phyloP scores from a whole-genome alignment of 2,797 vertebrate genomes.

The Australoheros facetus region DNA sequence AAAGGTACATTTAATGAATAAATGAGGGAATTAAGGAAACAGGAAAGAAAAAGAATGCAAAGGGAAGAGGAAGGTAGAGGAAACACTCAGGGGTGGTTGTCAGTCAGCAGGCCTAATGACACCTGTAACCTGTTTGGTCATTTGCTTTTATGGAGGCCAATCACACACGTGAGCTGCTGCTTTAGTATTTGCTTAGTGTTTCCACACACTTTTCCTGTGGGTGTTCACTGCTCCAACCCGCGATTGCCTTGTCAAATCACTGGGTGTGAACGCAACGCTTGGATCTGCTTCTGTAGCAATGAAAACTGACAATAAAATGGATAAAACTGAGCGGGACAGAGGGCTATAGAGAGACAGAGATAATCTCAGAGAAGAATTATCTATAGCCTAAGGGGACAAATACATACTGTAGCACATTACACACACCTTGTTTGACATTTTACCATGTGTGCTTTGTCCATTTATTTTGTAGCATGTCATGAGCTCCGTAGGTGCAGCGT shows the following conservation, averaged over 20 bases:
- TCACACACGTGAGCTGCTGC: constrained; percentile 10
- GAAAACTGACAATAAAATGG: not conserved
- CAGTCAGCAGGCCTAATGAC: constrained; percentile 2
- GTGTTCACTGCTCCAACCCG: not conserved
- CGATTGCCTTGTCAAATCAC: constrained; percentile 2
- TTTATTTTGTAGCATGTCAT: not conserved
- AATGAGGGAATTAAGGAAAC: constrained; percentile 43
- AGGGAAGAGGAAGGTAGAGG: not conserved
- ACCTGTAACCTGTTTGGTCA: constrained; percentile 22
- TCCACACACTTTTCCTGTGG: constrained; percentile 6
- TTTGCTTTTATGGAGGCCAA: constrained; percentile 19
- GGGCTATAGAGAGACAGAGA: not conserved
- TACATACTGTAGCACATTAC: not conserved
- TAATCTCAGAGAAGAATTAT: not conserved
- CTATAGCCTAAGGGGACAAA: not conserved
- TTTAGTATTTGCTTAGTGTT: constrained; percentile 4
- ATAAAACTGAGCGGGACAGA: not conserved
- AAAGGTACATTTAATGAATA: constrained; percentile 53
- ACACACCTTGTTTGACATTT: not conserved
- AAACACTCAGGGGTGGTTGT: not conserved
- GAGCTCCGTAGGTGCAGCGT: not conserved
- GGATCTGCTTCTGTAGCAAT: not conserved
- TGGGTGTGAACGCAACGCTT: constrained; percentile 23
- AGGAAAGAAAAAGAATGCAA: constrained; percentile 14
- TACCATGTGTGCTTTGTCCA: not conserved